Evolutionary conservation across 2,113 vertebrate genomes (phyloP), one percentile per base, ranked within the genome.

Genomic region (Okapia johnstoni): DNA sequence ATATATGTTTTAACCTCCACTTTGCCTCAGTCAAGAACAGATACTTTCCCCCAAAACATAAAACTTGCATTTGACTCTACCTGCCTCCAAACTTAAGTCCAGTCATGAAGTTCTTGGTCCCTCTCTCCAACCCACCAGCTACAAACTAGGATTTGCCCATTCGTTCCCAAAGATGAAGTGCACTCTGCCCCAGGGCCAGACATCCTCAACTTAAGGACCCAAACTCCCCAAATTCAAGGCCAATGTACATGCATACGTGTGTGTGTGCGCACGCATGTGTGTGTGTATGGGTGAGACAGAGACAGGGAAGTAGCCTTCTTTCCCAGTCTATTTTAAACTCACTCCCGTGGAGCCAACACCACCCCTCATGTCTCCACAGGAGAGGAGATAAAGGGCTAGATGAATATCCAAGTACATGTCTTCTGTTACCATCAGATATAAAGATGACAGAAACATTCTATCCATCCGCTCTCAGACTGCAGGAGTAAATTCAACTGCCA

Each of bases 241-340:
- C 12, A 11, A 2, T 33, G 10, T 13, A 33, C 16, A 1, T 2
- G 33, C 1, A 9, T 4, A 46, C 5, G 4, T 2, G 26, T 10
- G n/a, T 17, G 25, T 7, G n/a, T 6, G 9, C 7, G 12, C 14
- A 26, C 0, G 3, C 5, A 13, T 6, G 36, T 19, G 40, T 15
- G 23, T 10, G 43, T 9, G 84, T 50, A 46, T 50, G 46, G 43
- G 76, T 50, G 66, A 55, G 13, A 55, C 25, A 73, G 17, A 21
- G 36, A 46, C 52, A 25, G 16, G 6, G 40, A 13, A 12, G 28
- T 7, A 50, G 43, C 36, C 13, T 52, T 52, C 61, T 66, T 46
- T 21, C 19, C 33, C 40, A 43, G 7, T 70, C 12, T 61, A 54
- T 43, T 84, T 30, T 76, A 80, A 79, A 66, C 33, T 30, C 83